phyloP scores from a whole-genome alignment of 2,888 invertebrate genomes.

The Meiosimyza platycephala region DNA sequence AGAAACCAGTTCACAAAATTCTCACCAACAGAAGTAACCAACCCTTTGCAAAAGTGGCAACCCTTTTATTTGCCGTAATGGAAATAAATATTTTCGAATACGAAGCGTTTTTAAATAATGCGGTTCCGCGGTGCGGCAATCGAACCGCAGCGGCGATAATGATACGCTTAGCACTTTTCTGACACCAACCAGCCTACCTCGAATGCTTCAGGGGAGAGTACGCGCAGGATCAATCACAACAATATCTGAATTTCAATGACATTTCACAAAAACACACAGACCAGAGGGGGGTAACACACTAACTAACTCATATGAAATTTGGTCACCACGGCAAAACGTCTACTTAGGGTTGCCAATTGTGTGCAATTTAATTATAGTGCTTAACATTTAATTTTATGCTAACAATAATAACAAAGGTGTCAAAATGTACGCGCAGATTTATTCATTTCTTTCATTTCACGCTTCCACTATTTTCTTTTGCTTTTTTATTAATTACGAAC shows the following conservation, averaged over 20 bases:
- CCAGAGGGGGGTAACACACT: constrained; percentile 8
- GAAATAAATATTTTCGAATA: constrained; percentile 4
- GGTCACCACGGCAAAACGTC: neutral
- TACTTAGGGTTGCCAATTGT: constrained; percentile 30
- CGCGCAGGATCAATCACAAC: constrained; percentile 41
- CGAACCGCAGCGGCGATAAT: constrained; percentile 62
- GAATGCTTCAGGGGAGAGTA: constrained; percentile 12
- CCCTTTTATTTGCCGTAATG: constrained; percentile 16
- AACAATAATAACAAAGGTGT: constrained; percentile 25
- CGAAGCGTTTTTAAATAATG: constrained; percentile 27
- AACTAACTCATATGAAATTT: neutral
- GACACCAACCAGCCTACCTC: constrained; percentile 10
- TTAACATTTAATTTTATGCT: constrained; percentile 28
- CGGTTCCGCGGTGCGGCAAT: constrained; percentile 52
- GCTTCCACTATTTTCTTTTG: no score
- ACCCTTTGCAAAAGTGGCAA: constrained; percentile 17
- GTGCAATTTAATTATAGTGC: constrained; percentile 26
- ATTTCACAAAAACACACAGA: constrained; percentile 16
- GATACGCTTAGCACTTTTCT: constrained; percentile 49
- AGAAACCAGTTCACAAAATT: constrained; percentile 27
- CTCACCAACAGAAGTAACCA: constrained; percentile 30
- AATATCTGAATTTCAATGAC: constrained; percentile 37
- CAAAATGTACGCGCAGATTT: constrained; percentile 11
- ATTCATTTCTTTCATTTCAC: neutral
- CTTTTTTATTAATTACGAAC: neutral